phyloP scores from a whole-genome alignment of 2,797 vertebrate species.

The Periparus ater region DNA sequence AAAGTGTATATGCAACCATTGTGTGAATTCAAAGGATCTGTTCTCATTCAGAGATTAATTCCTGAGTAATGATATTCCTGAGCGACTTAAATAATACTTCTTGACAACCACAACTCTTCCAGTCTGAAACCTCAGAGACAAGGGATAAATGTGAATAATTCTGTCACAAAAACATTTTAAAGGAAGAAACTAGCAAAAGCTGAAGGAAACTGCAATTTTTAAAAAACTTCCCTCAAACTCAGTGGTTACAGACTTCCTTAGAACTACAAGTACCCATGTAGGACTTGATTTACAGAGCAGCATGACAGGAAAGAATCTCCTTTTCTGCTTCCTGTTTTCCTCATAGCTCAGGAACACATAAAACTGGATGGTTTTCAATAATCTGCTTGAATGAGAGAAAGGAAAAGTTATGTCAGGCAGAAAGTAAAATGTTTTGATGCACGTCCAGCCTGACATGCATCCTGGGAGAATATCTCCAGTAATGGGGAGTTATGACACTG shows the following conservation, averaged over 20 bases:
- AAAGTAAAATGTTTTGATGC: background rate
- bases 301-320: background rate
- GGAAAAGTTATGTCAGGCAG: background rate
- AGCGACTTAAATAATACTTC: background rate
- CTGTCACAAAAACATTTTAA: background rate
- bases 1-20: background rate
- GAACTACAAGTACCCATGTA: background rate
- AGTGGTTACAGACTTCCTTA: background rate
- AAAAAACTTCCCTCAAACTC: background rate
- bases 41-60: background rate
- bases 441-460: background rate
- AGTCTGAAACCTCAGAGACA: background rate
- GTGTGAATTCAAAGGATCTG: background rate
- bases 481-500: background rate
- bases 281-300: background rate
- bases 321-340: conserved; percentile 5
- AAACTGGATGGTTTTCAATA: background rate
- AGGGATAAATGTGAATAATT: background rate
- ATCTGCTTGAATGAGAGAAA: background rate
- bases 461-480: background rate
- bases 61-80: background rate
- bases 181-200: background rate
- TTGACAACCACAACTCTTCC: background rate
- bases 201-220: background rate
- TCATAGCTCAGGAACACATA: background rate